Conservation (phyloP, 2,888 invertebrate species). For the Alitta virens region DNA sequence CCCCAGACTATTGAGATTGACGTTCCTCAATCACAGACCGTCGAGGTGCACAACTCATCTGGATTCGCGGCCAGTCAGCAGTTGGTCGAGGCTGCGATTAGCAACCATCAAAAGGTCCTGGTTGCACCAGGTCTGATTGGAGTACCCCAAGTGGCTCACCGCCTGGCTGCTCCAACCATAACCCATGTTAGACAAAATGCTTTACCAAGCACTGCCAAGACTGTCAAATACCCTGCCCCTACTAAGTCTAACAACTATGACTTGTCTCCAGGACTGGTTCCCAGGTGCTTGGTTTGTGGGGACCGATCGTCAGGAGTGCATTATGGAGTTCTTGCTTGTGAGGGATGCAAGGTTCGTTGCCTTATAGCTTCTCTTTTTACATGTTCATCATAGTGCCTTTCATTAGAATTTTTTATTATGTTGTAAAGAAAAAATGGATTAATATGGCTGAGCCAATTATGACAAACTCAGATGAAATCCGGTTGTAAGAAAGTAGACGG, state of each 20-base stretch:
- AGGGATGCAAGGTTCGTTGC: constrained; percentile 52
- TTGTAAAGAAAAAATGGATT: too few relatives aligned
- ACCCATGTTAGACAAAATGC: background rate
- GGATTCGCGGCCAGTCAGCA: background rate
- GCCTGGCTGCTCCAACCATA: background rate
- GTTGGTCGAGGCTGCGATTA: too few relatives aligned
- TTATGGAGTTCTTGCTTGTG: constrained; percentile 56
- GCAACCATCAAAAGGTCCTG: background rate
- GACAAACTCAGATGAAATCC: too few relatives aligned
- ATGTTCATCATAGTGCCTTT: too few relatives aligned
- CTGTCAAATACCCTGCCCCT: background rate
- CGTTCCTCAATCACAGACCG: background rate
- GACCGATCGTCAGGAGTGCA: constrained; percentile 56
- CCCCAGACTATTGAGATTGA: background rate
- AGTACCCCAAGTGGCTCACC: background rate
- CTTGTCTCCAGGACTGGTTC: background rate
- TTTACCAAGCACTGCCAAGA: background rate
- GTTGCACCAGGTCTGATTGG: background rate
- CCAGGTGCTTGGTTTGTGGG: constrained; percentile 51
- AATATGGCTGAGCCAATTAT: too few relatives aligned
- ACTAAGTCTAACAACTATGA: background rate
- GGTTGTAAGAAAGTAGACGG: too few relatives aligned
- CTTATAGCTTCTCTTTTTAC: too few relatives aligned
- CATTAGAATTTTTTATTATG: too few relatives aligned
- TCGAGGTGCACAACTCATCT: background rate